Evolutionary conservation across 2,113 vertebrate genomes (phyloP).

Genomic region (Xerus inauris): DNA sequence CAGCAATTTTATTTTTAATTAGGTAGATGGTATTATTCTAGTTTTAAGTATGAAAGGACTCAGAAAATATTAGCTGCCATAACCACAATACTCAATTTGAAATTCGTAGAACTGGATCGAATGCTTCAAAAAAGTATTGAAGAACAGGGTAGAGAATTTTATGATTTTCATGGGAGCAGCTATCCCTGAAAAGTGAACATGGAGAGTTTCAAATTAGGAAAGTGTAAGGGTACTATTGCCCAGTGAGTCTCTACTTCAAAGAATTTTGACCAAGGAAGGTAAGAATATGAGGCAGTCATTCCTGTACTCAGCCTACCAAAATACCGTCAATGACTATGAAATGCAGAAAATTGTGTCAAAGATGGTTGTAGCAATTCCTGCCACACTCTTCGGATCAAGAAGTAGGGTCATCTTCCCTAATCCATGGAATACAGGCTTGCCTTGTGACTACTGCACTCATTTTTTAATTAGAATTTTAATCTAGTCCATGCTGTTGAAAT

Average conservation of each 20-base stretch:
- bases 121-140: background rate
- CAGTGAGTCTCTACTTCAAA: background rate
- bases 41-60: background rate
- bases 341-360: background rate
- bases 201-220: background rate
- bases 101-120: background rate
- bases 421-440: background rate
- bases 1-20: background rate
- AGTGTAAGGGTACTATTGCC: background rate
- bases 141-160: background rate
- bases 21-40: background rate
- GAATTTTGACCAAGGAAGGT: background rate
- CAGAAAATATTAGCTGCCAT: background rate
- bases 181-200: background rate
- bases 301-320: background rate
- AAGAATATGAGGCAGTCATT: background rate
- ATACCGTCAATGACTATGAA: background rate
- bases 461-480: slow-evolving; percentile 3
- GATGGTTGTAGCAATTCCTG: background rate
- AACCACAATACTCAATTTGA: background rate
- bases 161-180: background rate
- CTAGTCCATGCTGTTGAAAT: background rate
- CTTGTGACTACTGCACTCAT: background rate
- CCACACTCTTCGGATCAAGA: background rate
- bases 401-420: background rate